phyloP scores from a whole-genome alignment of 2,797 vertebrate species.

The Rhynchonycteris naso region DNA sequence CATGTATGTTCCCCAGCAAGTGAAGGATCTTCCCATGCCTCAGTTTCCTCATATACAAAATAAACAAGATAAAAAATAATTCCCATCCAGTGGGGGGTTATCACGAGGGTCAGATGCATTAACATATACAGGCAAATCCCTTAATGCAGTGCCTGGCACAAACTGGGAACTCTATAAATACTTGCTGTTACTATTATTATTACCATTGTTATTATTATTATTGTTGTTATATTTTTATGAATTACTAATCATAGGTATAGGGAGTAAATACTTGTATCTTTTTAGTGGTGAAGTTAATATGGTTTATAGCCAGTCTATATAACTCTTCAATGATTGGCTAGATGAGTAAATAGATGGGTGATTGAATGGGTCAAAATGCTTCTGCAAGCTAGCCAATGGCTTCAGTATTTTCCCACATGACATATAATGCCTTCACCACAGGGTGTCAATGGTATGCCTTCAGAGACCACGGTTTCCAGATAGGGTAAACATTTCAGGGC shows the following conservation, averaged over 20 bases:
- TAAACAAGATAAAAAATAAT: neutral
- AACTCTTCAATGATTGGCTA: neutral
- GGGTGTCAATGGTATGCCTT: neutral
- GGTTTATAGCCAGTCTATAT: neutral
- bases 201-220: too few relatives aligned
- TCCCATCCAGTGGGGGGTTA: neutral
- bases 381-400: neutral
- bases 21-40: neutral
- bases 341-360: neutral
- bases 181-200: neutral
- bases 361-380: neutral
- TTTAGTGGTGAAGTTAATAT: neutral
- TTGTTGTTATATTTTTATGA: neutral
- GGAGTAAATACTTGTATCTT: neutral
- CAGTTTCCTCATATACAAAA: neutral
- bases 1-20: neutral
- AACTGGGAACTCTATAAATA: too few relatives aligned
- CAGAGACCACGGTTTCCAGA: neutral
- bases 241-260: neutral
- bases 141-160: neutral
- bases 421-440: neutral
- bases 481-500: neutral
- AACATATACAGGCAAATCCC: neutral
- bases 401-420: neutral
- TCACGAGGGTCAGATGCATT: neutral